Evolutionary conservation across 2,797 vertebrate species (phyloP), one percentile per base, ranked within the genome.

Genomic region (Ctenopoma kingsleyae): DNA sequence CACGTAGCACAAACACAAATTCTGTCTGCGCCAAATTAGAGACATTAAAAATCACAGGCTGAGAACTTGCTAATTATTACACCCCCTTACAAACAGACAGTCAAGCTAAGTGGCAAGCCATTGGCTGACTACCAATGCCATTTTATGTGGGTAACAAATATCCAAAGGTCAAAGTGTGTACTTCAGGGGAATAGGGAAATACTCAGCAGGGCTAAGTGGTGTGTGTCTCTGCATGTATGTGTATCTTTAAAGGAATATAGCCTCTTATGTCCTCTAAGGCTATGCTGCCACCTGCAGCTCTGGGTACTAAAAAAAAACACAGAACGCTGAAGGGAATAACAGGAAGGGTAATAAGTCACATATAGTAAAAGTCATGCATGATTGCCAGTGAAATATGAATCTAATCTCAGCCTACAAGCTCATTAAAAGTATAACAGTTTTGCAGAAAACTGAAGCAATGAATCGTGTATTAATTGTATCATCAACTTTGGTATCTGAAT

Each of bases 201-300:
- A 87, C 90, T 92, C 78, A 84, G 77, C 16, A 1, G 83, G 47
- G 54, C 86, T 91, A 89, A 91, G 72, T 46, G 84, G 84, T 87
- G 82, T 87, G 79, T 84, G 74, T 74, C 62, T 82, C 68, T 54
- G 64, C 15, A 50, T 74, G 77, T 76, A 47, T 74, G 80, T 77
- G 82, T 78, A 78, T 92, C 87, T 80, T 85, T 85, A 80, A 82
- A 80, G 77, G 74, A 82, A 89, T 91, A 76, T 43, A 50, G 78
- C 64, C 67, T 83, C 63, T 81, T 78, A 84, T 91, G 91, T 91
- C 79, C 94, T 92, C 93, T 87, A 94, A 92, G 95, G 83, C 95
- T 93, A 95, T 96, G 95, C 96, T 97, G 96, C 97, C 97, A 96
- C 94, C 97, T 98, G 93, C 95, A 94, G 97, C 91, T 91, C 73